A percentile compares a stretch with the other conserved stretches of the same genome.
Conservation (phyloP, 2,797 vertebrate genomes). For the Florisuga fusca region DNA sequence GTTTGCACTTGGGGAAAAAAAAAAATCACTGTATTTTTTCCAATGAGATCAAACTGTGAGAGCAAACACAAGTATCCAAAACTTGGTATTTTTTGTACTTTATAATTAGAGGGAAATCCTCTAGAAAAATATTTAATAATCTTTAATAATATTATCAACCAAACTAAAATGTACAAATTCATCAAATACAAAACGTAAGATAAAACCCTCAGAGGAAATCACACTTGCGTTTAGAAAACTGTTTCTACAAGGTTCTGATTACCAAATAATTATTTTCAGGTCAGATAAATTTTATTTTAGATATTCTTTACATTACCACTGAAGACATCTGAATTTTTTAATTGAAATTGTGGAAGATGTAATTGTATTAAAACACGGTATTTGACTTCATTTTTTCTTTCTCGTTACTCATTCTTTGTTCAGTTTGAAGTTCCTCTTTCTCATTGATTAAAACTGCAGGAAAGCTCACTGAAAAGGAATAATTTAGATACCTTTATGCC, state of each 20-base stretch:
- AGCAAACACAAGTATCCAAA: background rate
- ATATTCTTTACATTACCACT: background rate
- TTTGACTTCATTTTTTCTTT: background rate
- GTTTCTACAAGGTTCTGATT: background rate
- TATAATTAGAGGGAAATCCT: background rate
- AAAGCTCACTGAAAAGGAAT: background rate
- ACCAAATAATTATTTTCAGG: background rate
- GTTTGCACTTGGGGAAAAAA: background rate
- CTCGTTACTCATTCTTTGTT: background rate
- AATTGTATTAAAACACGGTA: background rate
- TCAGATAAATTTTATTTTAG: background rate
- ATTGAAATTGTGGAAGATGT: background rate
- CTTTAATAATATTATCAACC: background rate
- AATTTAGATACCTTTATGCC: background rate
- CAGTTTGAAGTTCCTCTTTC: background rate
- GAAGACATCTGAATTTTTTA: background rate
- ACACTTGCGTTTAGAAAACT: background rate
- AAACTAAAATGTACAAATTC: background rate
- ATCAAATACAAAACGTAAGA: background rate
- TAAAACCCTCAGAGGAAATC: background rate
- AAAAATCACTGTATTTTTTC: accelerated
- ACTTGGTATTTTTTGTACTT: background rate
- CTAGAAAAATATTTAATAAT: background rate
- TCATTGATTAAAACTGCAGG: background rate
- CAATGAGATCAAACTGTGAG: background rate